Conservation (phyloP, 2,113 vertebrate genomes). For the Meriones unguiculatus region DNA sequence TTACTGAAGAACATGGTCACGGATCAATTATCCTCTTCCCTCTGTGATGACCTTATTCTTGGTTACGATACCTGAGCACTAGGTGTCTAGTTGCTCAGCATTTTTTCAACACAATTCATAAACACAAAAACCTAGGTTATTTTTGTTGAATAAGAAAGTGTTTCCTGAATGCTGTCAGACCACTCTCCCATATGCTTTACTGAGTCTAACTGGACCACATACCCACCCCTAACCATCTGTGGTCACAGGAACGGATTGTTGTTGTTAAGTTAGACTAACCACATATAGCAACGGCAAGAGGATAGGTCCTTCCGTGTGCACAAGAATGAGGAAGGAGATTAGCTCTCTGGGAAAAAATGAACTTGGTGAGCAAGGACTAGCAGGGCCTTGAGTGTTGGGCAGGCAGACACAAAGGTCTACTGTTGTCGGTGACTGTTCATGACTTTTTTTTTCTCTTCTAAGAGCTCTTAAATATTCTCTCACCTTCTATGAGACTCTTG, state of each 20-base stretch:
- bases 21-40: background rate
- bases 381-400: background rate
- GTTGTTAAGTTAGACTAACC: background rate
- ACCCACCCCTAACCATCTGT: background rate
- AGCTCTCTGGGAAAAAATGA: background rate
- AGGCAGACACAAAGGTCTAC: background rate
- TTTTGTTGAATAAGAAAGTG: background rate
- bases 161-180: background rate
- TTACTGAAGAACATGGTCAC: background rate
- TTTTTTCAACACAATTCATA: background rate
- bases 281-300: background rate
- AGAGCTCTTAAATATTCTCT: slow-evolving; percentile 8
- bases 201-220: background rate
- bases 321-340: background rate
- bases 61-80: background rate
- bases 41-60: background rate
- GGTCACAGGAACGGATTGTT: background rate
- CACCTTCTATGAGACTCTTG: background rate
- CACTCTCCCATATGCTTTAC: background rate
- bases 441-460: background rate
- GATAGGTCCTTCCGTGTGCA: background rate
- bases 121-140: background rate
- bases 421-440: background rate
- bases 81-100: background rate
- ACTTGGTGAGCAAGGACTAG: background rate